A percentile compares a stretch with the other conserved stretches of the same genome.
These are phyloP conservation scores for Bactericera cockerelli DNA, from an alignment of 1,140 invertebrate genomes.

Conservation along the genomic window DNA sequence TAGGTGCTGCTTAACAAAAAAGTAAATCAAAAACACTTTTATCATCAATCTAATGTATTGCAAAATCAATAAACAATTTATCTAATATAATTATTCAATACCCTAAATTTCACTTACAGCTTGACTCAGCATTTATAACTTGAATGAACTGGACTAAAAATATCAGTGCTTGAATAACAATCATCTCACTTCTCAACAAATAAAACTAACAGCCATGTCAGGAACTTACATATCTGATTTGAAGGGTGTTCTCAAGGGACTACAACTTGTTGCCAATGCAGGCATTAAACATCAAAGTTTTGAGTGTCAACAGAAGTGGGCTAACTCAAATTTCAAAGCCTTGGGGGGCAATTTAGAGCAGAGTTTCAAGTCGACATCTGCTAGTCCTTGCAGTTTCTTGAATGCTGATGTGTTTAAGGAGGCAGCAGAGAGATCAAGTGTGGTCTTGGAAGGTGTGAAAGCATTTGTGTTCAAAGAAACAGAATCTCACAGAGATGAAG, in stretches of 20 bases:
- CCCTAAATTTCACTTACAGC: too few species aligned
- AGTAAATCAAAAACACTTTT: too few species aligned
- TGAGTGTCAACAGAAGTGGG: constrained; percentile 37
- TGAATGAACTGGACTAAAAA: too few species aligned
- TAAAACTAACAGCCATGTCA: background rate
- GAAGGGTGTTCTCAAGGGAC: constrained; percentile 38
- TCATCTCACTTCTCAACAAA: too few species aligned
- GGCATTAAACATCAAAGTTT: constrained; percentile 38
- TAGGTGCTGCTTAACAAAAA: too few species aligned
- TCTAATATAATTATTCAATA: too few species aligned
- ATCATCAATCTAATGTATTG: too few species aligned
- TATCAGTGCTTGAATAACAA: too few species aligned
- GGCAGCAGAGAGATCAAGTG: constrained; percentile 26
- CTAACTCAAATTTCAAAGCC: constrained; percentile 42
- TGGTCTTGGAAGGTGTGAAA: constrained; percentile 28
- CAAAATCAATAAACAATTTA: too few species aligned
- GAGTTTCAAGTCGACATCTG: constrained; percentile 16
- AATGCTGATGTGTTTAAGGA: constrained; percentile 23
- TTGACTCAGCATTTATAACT: too few species aligned
- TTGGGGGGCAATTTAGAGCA: constrained; percentile 25
- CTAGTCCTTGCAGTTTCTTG: constrained; percentile 22
- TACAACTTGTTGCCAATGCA: constrained; percentile 40
- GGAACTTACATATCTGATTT: constrained; percentile 1
- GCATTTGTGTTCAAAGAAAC: constrained; percentile 21
- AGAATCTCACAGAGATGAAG: background rate